A percentile compares a stretch with the other conserved stretches of the same genome.
Evolutionary conservation across 2,888 invertebrate species (phyloP).

Genomic region (Eupeodes latifasciatus): DNA sequence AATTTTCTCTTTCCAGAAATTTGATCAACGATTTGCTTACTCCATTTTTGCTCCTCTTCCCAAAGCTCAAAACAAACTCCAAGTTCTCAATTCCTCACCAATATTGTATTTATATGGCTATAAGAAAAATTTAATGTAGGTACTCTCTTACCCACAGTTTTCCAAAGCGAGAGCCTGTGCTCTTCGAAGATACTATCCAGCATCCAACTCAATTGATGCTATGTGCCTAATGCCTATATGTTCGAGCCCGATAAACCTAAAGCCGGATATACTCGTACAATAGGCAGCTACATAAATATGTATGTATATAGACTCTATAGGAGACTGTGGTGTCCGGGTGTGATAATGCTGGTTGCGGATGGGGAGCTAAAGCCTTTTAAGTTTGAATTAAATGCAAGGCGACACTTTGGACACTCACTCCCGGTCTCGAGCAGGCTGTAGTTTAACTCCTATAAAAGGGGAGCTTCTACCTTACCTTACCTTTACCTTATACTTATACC

Average conservation of each 20-base stretch:
- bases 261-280: conserved; percentile 35
- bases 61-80: background rate
- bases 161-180: conserved; percentile 19
- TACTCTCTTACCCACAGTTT: background rate
- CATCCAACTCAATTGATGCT: background rate
- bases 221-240: background rate
- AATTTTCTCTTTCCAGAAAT: background rate
- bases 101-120: too few relatives aligned
- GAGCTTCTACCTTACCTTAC: conserved; percentile 13
- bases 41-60: background rate
- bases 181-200: conserved; percentile 2
- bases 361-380: conserved; percentile 31
- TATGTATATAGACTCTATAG: background rate
- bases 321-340: background rate
- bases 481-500: background rate
- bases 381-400: conserved; percentile 68
- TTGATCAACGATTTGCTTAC: background rate
- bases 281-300: background rate
- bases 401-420: conserved; percentile 68
- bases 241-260: conserved; percentile 13
- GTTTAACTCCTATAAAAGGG: conserved; percentile 63
- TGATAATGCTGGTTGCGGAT: conserved; percentile 10
- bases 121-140: background rate
- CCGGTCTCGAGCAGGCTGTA: conserved; percentile 22
- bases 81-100: background rate